These are phyloP conservation scores for Zingel zingel DNA, from an alignment of 2,113 vertebrate genomes.

Conservation along the genomic window DNA sequence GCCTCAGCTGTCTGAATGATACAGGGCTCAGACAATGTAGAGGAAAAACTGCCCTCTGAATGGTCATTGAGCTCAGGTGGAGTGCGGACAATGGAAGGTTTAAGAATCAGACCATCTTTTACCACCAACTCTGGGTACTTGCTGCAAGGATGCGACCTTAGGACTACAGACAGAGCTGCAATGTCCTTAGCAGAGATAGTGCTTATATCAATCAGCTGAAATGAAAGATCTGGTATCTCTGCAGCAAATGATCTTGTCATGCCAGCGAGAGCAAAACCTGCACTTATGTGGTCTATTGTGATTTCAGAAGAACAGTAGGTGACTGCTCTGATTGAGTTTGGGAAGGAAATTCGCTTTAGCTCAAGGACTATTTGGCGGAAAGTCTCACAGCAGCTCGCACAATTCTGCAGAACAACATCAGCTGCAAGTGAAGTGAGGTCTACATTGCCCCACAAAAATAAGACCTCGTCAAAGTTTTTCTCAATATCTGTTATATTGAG, in stretches of 20 bases:
- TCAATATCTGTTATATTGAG: slow-evolving; percentile 70
- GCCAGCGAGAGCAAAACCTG: slow-evolving; percentile 86
- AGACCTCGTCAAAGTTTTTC: slow-evolving; percentile 83
- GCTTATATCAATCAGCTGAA: slow-evolving; percentile 88
- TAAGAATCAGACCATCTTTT: slow-evolving; percentile 79
- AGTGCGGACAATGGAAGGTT: slow-evolving; percentile 81
- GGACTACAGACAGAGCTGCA: slow-evolving; percentile 78
- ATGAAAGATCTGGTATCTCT: slow-evolving; percentile 85
- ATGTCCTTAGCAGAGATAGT: slow-evolving; percentile 80
- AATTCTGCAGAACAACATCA: slow-evolving; percentile 73
- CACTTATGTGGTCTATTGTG: slow-evolving; percentile 83
- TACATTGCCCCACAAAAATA: slow-evolving; percentile 89
- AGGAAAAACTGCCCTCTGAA: slow-evolving; percentile 4
- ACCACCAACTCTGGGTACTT: slow-evolving; percentile 86
- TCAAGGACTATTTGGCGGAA: slow-evolving; percentile 85
- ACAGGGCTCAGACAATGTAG: slow-evolving; percentile 65
- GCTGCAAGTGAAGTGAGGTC: slow-evolving; percentile 75
- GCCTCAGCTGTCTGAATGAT: slow-evolving; percentile 85
- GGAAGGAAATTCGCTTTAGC: slow-evolving; percentile 75
- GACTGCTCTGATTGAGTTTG: slow-evolving; percentile 81
- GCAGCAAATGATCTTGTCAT: slow-evolving; percentile 86
- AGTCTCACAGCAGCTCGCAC: slow-evolving; percentile 85
- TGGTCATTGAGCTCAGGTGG: slow-evolving; percentile 50
- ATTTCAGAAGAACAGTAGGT: slow-evolving; percentile 85
- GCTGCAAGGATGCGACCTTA: slow-evolving; percentile 77